Evolutionary conservation across 2,113 vertebrate genomes (phyloP).

Genomic region (Malaclemys terrapin): DNA sequence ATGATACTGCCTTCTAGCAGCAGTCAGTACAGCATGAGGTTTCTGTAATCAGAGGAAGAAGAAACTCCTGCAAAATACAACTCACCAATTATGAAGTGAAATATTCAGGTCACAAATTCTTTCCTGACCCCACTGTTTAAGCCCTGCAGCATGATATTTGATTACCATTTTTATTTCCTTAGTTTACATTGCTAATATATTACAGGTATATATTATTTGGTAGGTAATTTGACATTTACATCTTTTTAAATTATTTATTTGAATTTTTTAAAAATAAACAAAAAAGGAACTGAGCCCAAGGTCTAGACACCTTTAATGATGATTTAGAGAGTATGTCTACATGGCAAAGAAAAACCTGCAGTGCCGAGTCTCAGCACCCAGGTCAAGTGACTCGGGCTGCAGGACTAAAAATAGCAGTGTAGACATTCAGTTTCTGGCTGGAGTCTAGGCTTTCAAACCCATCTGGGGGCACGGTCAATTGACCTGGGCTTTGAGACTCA

Average conservation of each 20-base stretch:
- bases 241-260: background rate
- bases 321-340: background rate
- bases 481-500: background rate
- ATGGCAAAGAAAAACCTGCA: background rate
- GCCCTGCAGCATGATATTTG: background rate
- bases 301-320: background rate
- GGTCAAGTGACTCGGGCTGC: background rate
- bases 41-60: background rate
- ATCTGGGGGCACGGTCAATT: background rate
- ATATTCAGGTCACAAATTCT: background rate
- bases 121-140: background rate
- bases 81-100: background rate
- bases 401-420: background rate
- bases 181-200: background rate
- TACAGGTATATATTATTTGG: background rate
- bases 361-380: background rate
- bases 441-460: background rate
- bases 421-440: background rate
- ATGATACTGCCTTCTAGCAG: background rate
- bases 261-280: background rate
- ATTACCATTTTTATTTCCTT: background rate
- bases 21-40: background rate
- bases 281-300: background rate
- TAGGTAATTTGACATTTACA: background rate
- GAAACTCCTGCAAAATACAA: background rate